Evolutionary conservation across 1,140 invertebrate species (phyloP).

Genomic region (Cyclargus thomasi): DNA sequence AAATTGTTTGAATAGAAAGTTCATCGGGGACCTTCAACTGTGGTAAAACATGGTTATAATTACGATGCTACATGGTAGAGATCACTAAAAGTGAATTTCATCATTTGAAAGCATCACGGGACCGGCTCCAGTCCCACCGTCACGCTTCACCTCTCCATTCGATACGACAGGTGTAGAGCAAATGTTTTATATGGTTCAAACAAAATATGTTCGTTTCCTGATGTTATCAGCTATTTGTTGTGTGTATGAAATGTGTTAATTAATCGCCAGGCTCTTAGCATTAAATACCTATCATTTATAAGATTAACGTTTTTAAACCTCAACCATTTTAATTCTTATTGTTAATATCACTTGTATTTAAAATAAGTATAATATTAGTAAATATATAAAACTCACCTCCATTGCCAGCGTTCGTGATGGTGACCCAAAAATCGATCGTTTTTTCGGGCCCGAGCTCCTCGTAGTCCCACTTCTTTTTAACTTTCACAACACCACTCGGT

Average conservation of each 20-base stretch:
- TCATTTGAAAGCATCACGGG: slow-evolving; percentile 9
- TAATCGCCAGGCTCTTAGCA: not conserved
- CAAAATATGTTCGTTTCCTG: not conserved
- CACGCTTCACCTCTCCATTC: slow-evolving; percentile 52
- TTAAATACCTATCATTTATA: not conserved
- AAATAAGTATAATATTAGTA: not conserved
- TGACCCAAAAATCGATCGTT: slow-evolving; percentile 97
- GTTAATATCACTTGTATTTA: too few species aligned
- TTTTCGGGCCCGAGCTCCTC: slow-evolving; percentile 96
- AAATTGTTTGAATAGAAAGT: not conserved
- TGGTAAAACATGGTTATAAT: not conserved
- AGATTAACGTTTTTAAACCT: not conserved
- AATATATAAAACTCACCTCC: slow-evolving; percentile 79
- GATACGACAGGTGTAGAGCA: slow-evolving; percentile 52
- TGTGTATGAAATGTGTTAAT: not conserved
- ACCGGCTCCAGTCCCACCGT: slow-evolving; percentile 35
- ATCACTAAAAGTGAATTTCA: not conserved
- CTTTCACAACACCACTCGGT: slow-evolving; percentile 91
- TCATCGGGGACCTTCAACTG: not conserved
- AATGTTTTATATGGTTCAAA: slow-evolving; percentile 14
- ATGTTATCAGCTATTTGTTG: not conserved
- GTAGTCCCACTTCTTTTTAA: slow-evolving; percentile 98
- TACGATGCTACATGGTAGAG: not conserved
- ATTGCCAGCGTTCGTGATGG: slow-evolving; percentile 91
- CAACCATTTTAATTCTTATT: not conserved